Base-by-base conservation (phyloP, 2,888 invertebrate species). In the Halocaridina rubra region DNA sequence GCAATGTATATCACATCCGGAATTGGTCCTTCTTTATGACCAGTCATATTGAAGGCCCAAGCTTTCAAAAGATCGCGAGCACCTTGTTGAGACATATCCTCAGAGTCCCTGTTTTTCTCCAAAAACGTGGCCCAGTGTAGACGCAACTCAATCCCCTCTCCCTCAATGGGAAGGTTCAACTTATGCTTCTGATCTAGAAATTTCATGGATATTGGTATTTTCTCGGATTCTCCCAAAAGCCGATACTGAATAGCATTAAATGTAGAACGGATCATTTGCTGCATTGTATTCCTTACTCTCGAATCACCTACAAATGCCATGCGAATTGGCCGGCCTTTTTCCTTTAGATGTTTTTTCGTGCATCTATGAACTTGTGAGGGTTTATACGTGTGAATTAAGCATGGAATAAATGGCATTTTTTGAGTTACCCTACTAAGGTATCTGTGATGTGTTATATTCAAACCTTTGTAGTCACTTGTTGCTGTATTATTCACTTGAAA, bases 231-330 rank as follows among this genome's bases (percentile, higher is more conserved):
- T 19, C 72, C 78, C 8, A 22, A 24, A 7, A 72, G 53, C 8
- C 59, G 33, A 16, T 33, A 72, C n/a, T 59, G 13, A 2, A 59
- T 3, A 4, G 19, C 22, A 13, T 30, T 24, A n/a, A 39, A 19
- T 3, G 69, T 30, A 4, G 46, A 16, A n/a, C 77, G 78, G 10
- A 84, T 72, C 61, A 72, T 32, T 22, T 69, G 46, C 61, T 84
- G 57, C 84, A 84, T 78, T 3, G 78, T 59, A 61, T 69, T 84
- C 30, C 78, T 39, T 24, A 84, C 76, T 16, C 46, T 71, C 5
- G 84, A 84, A 46, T 84, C 84, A 2, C 78, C 84, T 0, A 84
- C 84, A 64, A 74, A 84, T 24, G 84, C 84, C 19, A 84, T 59
- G 19, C 46, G 84, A 3, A 84, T 61, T 10, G 61, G 77, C 3